phyloP scores from a whole-genome alignment of 2,888 invertebrate species.

The Lycocerus yunnanus region DNA sequence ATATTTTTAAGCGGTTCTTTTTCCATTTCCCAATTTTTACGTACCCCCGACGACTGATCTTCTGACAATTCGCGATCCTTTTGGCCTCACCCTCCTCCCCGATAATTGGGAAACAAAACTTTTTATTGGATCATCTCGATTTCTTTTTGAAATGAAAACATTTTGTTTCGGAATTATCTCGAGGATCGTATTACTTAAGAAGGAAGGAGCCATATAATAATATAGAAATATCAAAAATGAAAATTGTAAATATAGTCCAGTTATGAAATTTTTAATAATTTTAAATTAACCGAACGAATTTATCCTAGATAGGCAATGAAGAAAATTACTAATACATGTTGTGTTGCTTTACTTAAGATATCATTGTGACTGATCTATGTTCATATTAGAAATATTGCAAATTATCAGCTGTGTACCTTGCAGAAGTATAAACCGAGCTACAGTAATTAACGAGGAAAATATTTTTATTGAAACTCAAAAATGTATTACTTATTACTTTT shows the following conservation, averaged over 20 bases:
- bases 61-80: background rate
- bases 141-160: background rate
- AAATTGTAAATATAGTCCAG: constrained; percentile 59
- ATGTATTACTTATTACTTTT: constrained; percentile 37
- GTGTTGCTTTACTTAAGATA: constrained; percentile 56
- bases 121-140: background rate
- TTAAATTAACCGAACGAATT: constrained; percentile 57
- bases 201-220: constrained; percentile 17
- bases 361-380: constrained; percentile 56
- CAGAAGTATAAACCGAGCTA: constrained; percentile 39
- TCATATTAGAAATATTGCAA: constrained; percentile 40
- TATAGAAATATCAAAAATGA: constrained; percentile 38
- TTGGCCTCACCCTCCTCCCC: background rate
- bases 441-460: constrained; percentile 16
- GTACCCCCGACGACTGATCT: background rate
- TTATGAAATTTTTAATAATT: constrained; percentile 58
- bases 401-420: constrained; percentile 57
- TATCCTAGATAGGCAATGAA: constrained; percentile 55
- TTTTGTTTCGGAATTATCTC: background rate
- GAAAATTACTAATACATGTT: constrained; percentile 52
- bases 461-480: constrained; percentile 19
- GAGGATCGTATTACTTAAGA: background rate
- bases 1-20: background rate
- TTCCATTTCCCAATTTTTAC: background rate
- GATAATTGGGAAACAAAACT: background rate